These are phyloP conservation scores for Karalla daura DNA, from an alignment of 2,797 vertebrate species.

Conservation along the genomic window DNA sequence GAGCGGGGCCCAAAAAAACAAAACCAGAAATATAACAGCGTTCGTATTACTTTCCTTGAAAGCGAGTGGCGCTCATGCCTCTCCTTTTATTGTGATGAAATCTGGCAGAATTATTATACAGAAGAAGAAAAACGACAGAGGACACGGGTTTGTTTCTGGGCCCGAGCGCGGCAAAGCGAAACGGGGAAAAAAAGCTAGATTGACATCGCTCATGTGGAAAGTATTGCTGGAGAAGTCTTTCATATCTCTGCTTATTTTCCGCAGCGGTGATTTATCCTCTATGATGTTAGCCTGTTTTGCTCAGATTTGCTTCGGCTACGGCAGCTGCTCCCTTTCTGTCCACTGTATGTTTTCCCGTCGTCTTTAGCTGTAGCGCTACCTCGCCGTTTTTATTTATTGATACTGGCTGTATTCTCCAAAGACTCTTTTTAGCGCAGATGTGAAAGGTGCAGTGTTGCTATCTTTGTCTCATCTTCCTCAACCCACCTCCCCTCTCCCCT, in stretches of 20 bases:
- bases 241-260: background rate
- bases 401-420: slow-evolving; percentile 66
- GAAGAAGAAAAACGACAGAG: slow-evolving; percentile 9
- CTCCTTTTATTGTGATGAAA: slow-evolving; percentile 32
- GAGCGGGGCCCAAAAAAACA: slow-evolving; percentile 1
- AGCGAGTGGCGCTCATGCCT: slow-evolving; percentile 7
- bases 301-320: slow-evolving; percentile 6
- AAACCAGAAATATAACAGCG: slow-evolving; percentile 16
- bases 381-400: slow-evolving; percentile 73
- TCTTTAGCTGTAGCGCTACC: slow-evolving; percentile 35
- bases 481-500: background rate
- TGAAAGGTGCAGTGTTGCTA: slow-evolving; percentile 70
- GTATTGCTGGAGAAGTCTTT: background rate
- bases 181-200: slow-evolving; percentile 37
- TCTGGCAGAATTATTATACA: slow-evolving; percentile 29
- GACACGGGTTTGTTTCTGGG: slow-evolving; percentile 21
- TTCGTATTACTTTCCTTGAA: slow-evolving; percentile 33
- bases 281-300: slow-evolving; percentile 1
- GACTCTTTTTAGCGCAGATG: slow-evolving; percentile 68
- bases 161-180: slow-evolving; percentile 24
- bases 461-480: slow-evolving; percentile 62
- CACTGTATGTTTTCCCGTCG: slow-evolving; percentile 39
- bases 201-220: slow-evolving; percentile 35
- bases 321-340: slow-evolving; percentile 35
- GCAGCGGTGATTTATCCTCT: too few relatives aligned